Base-by-base conservation (phyloP, 2,888 invertebrate genomes). In the Listrodromus nycthemerus region DNA sequence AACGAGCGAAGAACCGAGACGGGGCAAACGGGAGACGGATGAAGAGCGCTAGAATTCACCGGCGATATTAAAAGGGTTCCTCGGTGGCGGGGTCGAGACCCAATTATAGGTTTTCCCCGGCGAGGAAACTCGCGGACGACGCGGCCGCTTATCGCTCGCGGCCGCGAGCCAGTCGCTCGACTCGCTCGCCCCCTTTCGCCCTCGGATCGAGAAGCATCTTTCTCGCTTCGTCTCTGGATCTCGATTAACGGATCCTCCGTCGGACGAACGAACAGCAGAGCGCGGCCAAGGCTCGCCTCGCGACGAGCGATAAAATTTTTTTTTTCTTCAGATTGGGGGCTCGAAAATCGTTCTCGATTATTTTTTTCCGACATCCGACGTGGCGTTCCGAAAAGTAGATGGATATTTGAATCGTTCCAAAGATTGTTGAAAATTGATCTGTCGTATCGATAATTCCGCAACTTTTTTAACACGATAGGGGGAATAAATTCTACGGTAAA, bases 31-130 rank as follows among this genome's bases (percentile, higher is more conserved):
- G 45, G 73, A 48, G 45, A 63, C 16, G 48, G 63, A 63, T 41
- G 1, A 6, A 65, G 48, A 50, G 24, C 50, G 19, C 48, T 41
- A 52, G 58, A 78, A 78, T 71, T 67, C 77, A 73, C 24, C 61
- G 65, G 58, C 66, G 63, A 55, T 61, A 21, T 67, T 67, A n/a
- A 6, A 37, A 50, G 58, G 69, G 55, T 33, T 73, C 30, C 27
- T 58, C 45, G 33, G 33, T 65, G 48, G 45, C 45, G 61, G 71
- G 85, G 75, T 80, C 73, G 83, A 79, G 82, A 80, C 84, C 83
- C 76, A 87, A 87, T 87, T 85, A 85, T 82, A 83, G 80, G 73
- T 85, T 84, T 58, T 74, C 71, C 78, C 75, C 69, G 61, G 19
- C 50, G 37, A 37, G 75, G 37, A 48, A 65, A 75, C 66, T 66